Evolutionary conservation across 2,888 invertebrate genomes (phyloP), one percentile per base, ranked within the genome.

Genomic region (Chrysolina americana): DNA sequence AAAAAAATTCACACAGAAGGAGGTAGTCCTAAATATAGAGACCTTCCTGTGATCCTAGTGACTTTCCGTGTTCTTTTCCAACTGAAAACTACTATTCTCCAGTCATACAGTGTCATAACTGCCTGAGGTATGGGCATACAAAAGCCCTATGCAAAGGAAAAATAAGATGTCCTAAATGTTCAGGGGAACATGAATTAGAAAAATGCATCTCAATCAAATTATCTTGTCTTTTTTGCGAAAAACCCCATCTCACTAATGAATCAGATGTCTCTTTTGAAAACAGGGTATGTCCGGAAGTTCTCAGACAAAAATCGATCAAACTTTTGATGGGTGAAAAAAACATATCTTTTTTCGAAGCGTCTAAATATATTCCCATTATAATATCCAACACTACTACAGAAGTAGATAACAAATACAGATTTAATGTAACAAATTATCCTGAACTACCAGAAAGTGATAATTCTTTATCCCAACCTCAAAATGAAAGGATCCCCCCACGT

Each of bases 101-200:
- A 36, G 36, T 36, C 36, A 36, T 36, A 3, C 36, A 36, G 36
- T 36, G 36, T 8, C 36, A 36, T 36, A 47, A 15, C 47, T 47
- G 47, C n/a, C 8, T 36, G 36, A 36, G 36, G 8, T 36, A 36
- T 36, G 36, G 63, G 2, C 64, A 64, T 64, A 64, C 64, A 64
- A 64, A 44, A 44, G 4, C 1, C 11, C 65, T 47, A 3, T 65
- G 65, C n/a, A 47, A 28, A 47, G 48, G 65, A 13, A 65, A 19
- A 44, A 44, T 21, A 9, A 41, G 65, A 65, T 65, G 65, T n/a
- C 65, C 65, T 0, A 64, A 48, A 65, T 65, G 65, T 21, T n/a
- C 48, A n/a, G 65, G 48, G 48, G 28, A 65, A 11, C 65, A 65
- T 48, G 65, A 11, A 3, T 2, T 23, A 19, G 48, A 65, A 23